Conservation (phyloP, 2,797 vertebrate species). For the Telmatherina bonti region DNA sequence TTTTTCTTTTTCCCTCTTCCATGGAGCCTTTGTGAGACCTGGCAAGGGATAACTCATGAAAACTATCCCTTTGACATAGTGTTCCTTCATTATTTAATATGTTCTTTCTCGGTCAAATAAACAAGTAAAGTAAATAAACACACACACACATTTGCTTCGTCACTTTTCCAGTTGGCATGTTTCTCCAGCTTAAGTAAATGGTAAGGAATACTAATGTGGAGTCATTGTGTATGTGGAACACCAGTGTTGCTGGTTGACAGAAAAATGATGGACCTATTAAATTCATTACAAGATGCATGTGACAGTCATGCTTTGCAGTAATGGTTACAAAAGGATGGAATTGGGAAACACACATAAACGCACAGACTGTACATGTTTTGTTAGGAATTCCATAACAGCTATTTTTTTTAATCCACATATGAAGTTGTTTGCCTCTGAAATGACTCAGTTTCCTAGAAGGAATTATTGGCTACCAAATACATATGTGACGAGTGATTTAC, state of each 20-base stretch:
- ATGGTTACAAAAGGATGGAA: constrained; percentile 43
- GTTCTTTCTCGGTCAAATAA: no score
- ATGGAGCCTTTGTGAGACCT: no score
- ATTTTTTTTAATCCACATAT: constrained; percentile 42
- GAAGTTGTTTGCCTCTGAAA: constrained; percentile 39
- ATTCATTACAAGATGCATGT: constrained; percentile 67
- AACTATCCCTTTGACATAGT: not conserved
- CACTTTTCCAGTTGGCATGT: constrained; percentile 66
- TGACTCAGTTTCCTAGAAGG: constrained; percentile 25
- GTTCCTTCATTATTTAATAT: not conserved
- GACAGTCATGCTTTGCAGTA: constrained; percentile 57
- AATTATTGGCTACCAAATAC: constrained; percentile 22
- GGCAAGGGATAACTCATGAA: no score
- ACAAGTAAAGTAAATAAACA: constrained; percentile 16
- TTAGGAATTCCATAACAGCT: constrained; percentile 13
- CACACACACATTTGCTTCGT: constrained; percentile 49
- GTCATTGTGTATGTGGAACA: constrained; percentile 47
- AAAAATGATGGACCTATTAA: constrained; percentile 76
- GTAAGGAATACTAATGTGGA: constrained; percentile 72
- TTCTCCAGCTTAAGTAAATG: constrained; percentile 63
- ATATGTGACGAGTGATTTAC: constrained; percentile 37
- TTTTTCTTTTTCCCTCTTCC: no score
- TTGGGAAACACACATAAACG: not conserved
- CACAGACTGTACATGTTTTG: constrained; percentile 31
- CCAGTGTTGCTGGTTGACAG: constrained; percentile 65